Evolutionary conservation across 2,113 vertebrate species (phyloP), one percentile per base, ranked within the genome.

Genomic region (Picathartes gymnocephalus): DNA sequence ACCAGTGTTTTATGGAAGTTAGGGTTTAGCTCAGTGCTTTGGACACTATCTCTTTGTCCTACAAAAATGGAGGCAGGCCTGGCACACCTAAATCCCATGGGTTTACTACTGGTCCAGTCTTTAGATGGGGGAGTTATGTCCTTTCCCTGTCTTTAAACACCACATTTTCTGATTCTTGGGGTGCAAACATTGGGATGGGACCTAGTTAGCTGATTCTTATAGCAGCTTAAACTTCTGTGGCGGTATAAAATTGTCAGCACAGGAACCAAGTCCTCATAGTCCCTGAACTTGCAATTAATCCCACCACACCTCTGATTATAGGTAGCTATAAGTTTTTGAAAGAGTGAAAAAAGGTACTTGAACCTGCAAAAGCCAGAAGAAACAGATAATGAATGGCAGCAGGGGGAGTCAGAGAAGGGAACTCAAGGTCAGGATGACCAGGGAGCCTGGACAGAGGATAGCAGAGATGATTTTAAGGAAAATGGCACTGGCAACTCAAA

Each of bases 311-410:
- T 78, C 64, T 66, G 56, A 81, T 62, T 33, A 84, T 2, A 39
- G 45, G 10, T 2, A 1, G 19, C 30, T 94, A 40, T 78, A 92
- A 78, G 31, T 9, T 61, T 88, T 80, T 72, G 35, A 82, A 85
- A 66, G 21, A 13, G n/a, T 22, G 76, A 31, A 48, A 77, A 79
- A 85, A 71, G 8, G 8, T 42, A 37, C 31, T 70, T 70, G 24
- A 96, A 47, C n/a, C n/a, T 81, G 37, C 44, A 77, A 91, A 71
- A 81, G 40, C 40, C n/a, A 72, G 48, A 79, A 35, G 37, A 74
- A 91, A 71, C 10, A 23, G 40, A 50, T 35, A 56, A 68, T 27
- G 51, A 69, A 56, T 62, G 72, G 64, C n/a, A 93, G 83, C 28
- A 65, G 31, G 3, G 28, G 12, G 28, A 84, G 31, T 65, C 68